phyloP scores from a whole-genome alignment of 2,888 invertebrate species.

The Pasiphila rectangulata region DNA sequence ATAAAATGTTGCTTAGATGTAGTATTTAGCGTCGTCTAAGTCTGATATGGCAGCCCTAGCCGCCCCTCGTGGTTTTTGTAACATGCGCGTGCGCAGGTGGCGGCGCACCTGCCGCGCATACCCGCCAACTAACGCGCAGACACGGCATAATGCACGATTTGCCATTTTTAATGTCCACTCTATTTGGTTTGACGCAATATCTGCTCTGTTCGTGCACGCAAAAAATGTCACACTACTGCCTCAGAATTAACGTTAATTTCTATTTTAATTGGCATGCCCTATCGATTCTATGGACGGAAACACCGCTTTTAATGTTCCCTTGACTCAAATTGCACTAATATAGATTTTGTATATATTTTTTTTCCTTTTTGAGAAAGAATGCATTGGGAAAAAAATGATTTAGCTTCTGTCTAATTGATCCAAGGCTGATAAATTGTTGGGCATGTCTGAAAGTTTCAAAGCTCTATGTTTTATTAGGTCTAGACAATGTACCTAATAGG shows the following conservation, averaged over 20 bases:
- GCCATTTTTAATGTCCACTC: slow-evolving; percentile 26
- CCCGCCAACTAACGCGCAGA: slow-evolving; percentile 50
- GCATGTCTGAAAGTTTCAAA: slow-evolving; percentile 37
- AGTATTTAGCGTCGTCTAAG: neutral
- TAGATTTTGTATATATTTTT: no score
- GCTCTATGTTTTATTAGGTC: slow-evolving; percentile 51
- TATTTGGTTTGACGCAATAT: slow-evolving; percentile 20
- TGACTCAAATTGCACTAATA: slow-evolving; percentile 5
- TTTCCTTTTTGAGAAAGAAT: neutral
- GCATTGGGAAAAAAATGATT: neutral
- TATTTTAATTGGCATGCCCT: neutral
- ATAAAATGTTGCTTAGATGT: neutral
- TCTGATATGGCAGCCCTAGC: slow-evolving; percentile 31
- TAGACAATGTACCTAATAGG: slow-evolving; percentile 62
- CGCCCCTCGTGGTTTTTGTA: slow-evolving; percentile 67
- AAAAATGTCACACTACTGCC: slow-evolving; percentile 11
- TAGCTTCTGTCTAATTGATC: neutral
- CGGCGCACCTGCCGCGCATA: slow-evolving; percentile 76
- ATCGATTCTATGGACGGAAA: slow-evolving; percentile 4
- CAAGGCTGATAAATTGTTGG: neutral
- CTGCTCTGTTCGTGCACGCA: neutral
- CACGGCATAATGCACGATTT: slow-evolving; percentile 61
- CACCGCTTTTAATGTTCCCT: neutral
- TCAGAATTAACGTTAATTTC: neutral
- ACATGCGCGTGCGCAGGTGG: slow-evolving; percentile 76